phyloP scores from a whole-genome alignment of 1,140 invertebrate species.

The Littorina saxatilis region DNA sequence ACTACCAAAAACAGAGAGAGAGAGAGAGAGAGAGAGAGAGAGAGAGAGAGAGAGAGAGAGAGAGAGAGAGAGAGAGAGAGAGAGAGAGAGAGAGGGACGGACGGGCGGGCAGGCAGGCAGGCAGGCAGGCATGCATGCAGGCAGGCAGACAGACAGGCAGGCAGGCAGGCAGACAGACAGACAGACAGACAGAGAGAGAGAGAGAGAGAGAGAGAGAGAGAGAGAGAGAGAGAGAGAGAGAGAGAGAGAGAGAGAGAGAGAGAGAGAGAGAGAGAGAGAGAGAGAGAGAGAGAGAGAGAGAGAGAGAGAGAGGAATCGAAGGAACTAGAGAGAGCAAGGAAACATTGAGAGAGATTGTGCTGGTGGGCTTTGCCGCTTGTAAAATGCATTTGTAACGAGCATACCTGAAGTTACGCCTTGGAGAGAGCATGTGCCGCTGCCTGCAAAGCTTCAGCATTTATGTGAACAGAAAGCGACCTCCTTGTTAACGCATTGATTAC shows the following conservation, averaged over 20 bases:
- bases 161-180: not conserved
- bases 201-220: constrained; percentile 23
- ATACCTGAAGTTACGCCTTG: no score
- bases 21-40: constrained; percentile 11
- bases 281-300: not conserved
- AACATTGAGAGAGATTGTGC: not conserved
- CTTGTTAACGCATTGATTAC: no score
- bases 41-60: constrained; percentile 15
- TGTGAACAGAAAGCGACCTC: no score
- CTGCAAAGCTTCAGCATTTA: no score
- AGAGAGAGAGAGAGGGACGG: not conserved
- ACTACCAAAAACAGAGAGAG: not conserved
- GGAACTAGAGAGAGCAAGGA: not conserved
- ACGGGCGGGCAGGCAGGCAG: not conserved
- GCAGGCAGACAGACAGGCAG: not conserved
- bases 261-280: not conserved
- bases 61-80: constrained; percentile 15
- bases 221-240: constrained; percentile 12
- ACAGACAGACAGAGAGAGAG: not conserved
- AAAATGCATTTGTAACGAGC: no score
- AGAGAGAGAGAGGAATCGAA: not conserved
- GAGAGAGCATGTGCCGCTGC: no score
- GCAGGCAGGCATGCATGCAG: not conserved
- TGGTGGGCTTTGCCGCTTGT: no score
- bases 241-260: not conserved